Base-by-base conservation (phyloP, 2,797 vertebrate species). In the Chelidonichthys spinosus region DNA sequence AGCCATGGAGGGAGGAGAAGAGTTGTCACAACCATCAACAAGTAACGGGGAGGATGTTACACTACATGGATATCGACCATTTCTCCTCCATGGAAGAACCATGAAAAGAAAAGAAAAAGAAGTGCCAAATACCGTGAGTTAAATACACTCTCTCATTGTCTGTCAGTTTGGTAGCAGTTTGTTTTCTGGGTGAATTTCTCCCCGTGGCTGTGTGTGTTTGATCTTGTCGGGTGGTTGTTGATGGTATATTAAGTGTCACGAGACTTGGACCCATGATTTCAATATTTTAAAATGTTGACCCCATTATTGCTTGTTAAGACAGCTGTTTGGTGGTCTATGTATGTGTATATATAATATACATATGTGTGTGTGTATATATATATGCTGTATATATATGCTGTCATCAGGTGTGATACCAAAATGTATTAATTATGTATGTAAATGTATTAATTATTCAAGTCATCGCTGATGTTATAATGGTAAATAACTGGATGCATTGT, bases 371-470 rank as follows among this genome's bases (percentile, higher is more conserved):
- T 25, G 2, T 25, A 25, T 25, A 25, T 25, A 25, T 25, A 25
- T 25, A 25, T n/a, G n/a, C n/a, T n/a, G n/a, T 25, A 25, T 25
- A 25, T 25, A 2, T 25, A 25, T 25, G 25, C 25, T 25, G 25
- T 25, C 25, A 25, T 25, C 25, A 25, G 25, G 25, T 25, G 25
- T 25, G 25, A 25, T 25, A 25, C 25, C 25, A 25, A 25, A 25
- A 25, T 25, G 25, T 25, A 25, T 25, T 81, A 33, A 59, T 54
- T 39, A 54, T 60, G n/a, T n/a, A n/a, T n/a, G n/a, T n/a, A n/a
- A n/a, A n/a, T n/a, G n/a, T n/a, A 32, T 43, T 81, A 33, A 59
- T 54, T 39, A 54, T 60, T 66, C 43, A 50, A 68, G 18, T 11
- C 59, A 17, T 54, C 32, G 4, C 54, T 14, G 10, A 63, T 33